Conservation (phyloP, 1,140 invertebrate species). For the Drosophila suzukii region DNA sequence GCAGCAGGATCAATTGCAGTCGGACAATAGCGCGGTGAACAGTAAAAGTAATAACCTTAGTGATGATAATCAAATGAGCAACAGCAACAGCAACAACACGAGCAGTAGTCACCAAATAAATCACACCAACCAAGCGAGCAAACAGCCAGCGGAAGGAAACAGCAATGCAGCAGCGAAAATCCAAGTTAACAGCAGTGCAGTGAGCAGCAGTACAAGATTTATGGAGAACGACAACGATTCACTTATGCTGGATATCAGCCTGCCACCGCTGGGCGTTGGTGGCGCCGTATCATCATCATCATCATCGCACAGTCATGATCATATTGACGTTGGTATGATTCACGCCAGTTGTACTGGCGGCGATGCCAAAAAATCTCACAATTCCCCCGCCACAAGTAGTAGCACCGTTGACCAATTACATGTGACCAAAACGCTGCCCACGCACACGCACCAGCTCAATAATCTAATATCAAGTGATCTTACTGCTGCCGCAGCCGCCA, state of each 20-base stretch:
- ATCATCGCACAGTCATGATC: constrained; percentile 6
- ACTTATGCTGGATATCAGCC: constrained; percentile 33
- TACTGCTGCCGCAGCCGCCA: background rate
- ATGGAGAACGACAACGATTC: constrained; percentile 52
- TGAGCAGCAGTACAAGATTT: constrained; percentile 8
- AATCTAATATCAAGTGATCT: constrained; percentile 46
- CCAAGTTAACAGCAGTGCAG: constrained; percentile 2
- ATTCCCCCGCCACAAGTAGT: constrained; percentile 30
- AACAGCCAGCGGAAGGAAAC: constrained; percentile 15
- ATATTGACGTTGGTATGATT: constrained; percentile 18
- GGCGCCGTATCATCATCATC: background rate
- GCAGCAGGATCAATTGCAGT: constrained; percentile 32
- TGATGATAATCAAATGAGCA: constrained; percentile 59
- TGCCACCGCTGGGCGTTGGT: constrained; percentile 18
- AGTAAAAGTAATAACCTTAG: constrained; percentile 39
- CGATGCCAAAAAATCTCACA: constrained; percentile 29
- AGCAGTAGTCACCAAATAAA: constrained; percentile 52
- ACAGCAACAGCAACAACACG: constrained; percentile 7
- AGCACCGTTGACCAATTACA: constrained; percentile 32
- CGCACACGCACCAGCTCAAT: constrained; percentile 28
- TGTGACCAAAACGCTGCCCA: constrained; percentile 13
- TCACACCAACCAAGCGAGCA: constrained; percentile 35
- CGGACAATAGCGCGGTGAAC: constrained; percentile 22
- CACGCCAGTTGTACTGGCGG: constrained; percentile 9
- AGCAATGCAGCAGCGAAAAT: background rate